A percentile compares a stretch with the other conserved stretches of the same genome.
Evolutionary conservation across 2,113 vertebrate genomes (phyloP).

Genomic region (Coturnix japonica): DNA sequence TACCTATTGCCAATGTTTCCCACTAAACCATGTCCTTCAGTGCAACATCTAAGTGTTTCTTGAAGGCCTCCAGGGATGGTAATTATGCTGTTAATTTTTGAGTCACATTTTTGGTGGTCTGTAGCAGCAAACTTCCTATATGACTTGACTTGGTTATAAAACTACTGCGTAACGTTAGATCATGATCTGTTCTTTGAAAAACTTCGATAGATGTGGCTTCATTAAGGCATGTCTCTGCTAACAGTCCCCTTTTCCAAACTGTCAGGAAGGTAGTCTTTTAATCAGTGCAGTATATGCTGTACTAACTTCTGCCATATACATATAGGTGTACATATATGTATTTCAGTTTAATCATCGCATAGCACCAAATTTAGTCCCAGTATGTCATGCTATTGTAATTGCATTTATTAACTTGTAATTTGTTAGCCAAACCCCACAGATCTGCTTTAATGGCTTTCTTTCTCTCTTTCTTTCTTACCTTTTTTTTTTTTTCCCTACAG

Average conservation of each 20-base stretch:
- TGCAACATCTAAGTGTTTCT: too few relatives aligned
- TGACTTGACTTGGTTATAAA: neutral
- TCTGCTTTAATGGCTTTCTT: neutral
- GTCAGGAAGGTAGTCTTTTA: neutral
- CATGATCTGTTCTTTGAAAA: neutral
- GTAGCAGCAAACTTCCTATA: too few relatives aligned
- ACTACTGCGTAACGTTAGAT: neutral
- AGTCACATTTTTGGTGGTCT: neutral
- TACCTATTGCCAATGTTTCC: too few relatives aligned
- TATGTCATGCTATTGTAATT: neutral
- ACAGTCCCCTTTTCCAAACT: neutral
- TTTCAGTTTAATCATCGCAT: neutral
- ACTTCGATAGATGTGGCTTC: neutral
- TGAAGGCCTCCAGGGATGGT: too few relatives aligned
- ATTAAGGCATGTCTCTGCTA: neutral
- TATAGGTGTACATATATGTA: too few relatives aligned
- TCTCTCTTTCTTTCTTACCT: too few relatives aligned
- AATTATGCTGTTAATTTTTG: neutral
- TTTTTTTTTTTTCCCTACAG: neutral
- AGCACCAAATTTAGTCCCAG: neutral
- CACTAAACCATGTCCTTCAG: too few relatives aligned
- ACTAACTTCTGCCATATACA: neutral
- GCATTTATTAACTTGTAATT: neutral
- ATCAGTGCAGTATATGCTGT: neutral
- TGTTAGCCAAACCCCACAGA: fast-evolving